Evolutionary conservation across 2,888 invertebrate species (phyloP), one percentile per base, ranked within the genome.

Genomic region (Diaphora mendica): DNA sequence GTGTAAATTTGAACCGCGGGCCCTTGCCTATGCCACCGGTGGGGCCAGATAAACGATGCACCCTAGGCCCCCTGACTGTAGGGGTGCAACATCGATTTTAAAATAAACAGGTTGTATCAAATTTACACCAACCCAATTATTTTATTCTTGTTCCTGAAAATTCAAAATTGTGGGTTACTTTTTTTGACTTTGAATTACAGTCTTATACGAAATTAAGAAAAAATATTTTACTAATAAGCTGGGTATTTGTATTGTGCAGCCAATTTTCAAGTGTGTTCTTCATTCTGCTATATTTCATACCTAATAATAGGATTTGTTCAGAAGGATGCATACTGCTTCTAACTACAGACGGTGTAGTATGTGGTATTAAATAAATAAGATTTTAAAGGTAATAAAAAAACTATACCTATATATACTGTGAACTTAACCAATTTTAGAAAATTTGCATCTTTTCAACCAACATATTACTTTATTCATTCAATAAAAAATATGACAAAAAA

Each of bases 1-100:
- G 93, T 93, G 93, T 92, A 91, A 91, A 92, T 91, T 89, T 87
- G 91, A 88, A 89, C 86, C 86, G 89, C 89, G 88, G 86, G 86
- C 65, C 48, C 73, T 71, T 72, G 75, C 81, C 77, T 81, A 80
- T 70, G 84, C 80, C 82, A 80, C 84, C 79, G 83, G 85, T 87
- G 87, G 80, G 83, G 80, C 79, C 85, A 87, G 88, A 88, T 86
- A 86, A 84, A 85, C 86, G 91, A 89, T 94, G 94, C 94, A 93
- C 94, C 94, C 93, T 82, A 86, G 82, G 81, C 85, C 89, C 51
- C 88, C 85, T 85, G 85, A 82, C 77, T 76, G 55, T 55, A 78
- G 77, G 84, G 85, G 84, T 79, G 82, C 73, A 84, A 74, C 72
- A 77, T 72, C 72, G 71, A 71, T 79, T 85, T 83, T 83, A 80